These are phyloP conservation scores for Agrochola lychnidis DNA, from an alignment of 2,888 invertebrate genomes.

Conservation along the genomic window DNA sequence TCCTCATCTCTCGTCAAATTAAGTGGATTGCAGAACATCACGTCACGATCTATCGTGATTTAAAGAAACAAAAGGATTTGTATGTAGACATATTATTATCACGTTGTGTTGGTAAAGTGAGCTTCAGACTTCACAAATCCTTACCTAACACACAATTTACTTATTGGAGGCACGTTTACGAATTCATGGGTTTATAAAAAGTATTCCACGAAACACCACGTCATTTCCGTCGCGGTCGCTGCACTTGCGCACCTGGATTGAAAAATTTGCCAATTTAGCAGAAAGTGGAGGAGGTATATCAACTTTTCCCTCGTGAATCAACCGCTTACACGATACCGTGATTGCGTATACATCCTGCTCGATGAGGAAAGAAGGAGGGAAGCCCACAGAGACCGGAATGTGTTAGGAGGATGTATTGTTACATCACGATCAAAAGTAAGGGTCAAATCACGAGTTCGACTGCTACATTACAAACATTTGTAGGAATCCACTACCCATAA, in stretches of 20 bases:
- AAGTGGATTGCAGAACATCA: slow-evolving; percentile 1
- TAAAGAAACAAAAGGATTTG: slow-evolving; percentile 15
- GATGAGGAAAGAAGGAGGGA: slow-evolving; percentile 40
- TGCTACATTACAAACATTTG: neutral
- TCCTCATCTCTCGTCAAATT: slow-evolving; percentile 21
- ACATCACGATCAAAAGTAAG: slow-evolving; percentile 27
- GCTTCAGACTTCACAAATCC: slow-evolving; percentile 1
- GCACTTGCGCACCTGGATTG: slow-evolving; percentile 51
- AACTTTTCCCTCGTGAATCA: slow-evolving; percentile 53
- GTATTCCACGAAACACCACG: slow-evolving; percentile 41
- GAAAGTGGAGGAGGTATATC: slow-evolving; percentile 53
- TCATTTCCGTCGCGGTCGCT: slow-evolving; percentile 47
- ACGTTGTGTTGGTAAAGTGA: neutral
- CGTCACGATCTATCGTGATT: slow-evolving; percentile 17
- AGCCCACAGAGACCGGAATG: slow-evolving; percentile 29
- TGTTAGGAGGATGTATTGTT: slow-evolving; percentile 35
- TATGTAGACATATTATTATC: neutral
- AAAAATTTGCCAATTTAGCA: slow-evolving; percentile 47
- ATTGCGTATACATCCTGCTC: slow-evolving; percentile 56
- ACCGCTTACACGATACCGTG: slow-evolving; percentile 27
- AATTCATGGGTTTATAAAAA: slow-evolving; percentile 37
- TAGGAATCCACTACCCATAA: slow-evolving; percentile 13
- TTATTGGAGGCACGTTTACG: slow-evolving; percentile 37
- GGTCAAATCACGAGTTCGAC: slow-evolving; percentile 30
- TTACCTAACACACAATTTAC: slow-evolving; percentile 10